A percentile compares a stretch with the other conserved stretches of the same genome.
Evolutionary conservation across 2,888 invertebrate species (phyloP).

Genomic region (Amphipoea lucens): DNA sequence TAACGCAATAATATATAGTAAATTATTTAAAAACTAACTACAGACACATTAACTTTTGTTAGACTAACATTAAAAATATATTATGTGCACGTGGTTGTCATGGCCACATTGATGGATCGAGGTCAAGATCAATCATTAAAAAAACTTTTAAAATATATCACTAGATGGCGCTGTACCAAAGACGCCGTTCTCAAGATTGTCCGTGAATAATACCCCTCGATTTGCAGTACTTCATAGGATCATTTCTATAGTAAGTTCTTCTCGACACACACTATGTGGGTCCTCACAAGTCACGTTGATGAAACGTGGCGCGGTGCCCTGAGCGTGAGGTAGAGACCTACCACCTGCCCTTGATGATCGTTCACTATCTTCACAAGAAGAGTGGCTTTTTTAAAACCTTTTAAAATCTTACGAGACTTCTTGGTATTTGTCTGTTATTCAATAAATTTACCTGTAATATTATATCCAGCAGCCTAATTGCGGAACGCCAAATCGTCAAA

Average conservation of each 20-base stretch:
- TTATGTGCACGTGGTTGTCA: background rate
- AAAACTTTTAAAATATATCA: background rate
- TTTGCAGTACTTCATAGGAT: conserved; percentile 43
- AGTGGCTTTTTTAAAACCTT: background rate
- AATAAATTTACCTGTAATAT: background rate
- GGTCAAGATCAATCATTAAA: background rate
- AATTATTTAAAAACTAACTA: background rate
- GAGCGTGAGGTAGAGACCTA: background rate
- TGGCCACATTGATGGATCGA: background rate
- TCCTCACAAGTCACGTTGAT: conserved; percentile 62
- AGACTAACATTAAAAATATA: background rate
- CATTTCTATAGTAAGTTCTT: conserved; percentile 55
- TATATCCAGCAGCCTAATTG: too few relatives aligned
- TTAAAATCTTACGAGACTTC: background rate
- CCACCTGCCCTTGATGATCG: background rate
- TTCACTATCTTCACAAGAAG: background rate
- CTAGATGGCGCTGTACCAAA: conserved; percentile 35
- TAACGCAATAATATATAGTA: background rate
- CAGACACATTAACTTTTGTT: background rate
- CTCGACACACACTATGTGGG: conserved; percentile 60
- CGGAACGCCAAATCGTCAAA: too few relatives aligned
- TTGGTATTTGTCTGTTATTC: background rate
- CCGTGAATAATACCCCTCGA: conserved; percentile 19
- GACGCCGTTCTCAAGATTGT: conserved; percentile 47
- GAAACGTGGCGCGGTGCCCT: conserved; percentile 42